Percentiles rank a stretch among this genome's conserved stretches.
phyloP scores from a whole-genome alignment of 2,797 vertebrate species.

The Urosaurus nigricauda region DNA sequence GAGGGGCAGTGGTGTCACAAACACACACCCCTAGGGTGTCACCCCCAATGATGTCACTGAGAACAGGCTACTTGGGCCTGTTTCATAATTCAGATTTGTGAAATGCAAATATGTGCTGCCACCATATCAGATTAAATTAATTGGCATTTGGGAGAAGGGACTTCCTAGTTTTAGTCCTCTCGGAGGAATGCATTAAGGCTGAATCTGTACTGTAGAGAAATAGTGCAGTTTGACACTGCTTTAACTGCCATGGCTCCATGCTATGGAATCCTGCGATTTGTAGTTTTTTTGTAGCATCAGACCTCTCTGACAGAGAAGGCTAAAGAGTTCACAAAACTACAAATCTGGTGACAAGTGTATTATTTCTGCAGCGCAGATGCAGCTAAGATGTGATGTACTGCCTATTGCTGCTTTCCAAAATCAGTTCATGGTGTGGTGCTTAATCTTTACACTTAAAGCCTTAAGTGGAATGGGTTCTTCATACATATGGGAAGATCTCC shows the following conservation, averaged over 20 bases:
- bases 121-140: neutral
- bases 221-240: too few species aligned
- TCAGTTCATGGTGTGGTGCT: neutral
- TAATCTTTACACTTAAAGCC: neutral
- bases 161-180: neutral
- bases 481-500: neutral
- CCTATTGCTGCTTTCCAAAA: neutral
- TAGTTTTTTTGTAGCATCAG: too few species aligned
- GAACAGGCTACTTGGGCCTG: neutral
- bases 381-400: neutral
- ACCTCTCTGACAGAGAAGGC: too few species aligned
- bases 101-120: neutral
- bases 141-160: neutral
- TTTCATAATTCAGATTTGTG: neutral
- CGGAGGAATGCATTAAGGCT: neutral
- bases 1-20: too few species aligned
- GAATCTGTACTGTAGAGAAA: too few species aligned
- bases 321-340: too few species aligned
- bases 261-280: too few species aligned
- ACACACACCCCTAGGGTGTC: too few species aligned
- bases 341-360: too few species aligned
- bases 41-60: too few species aligned
- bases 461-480: neutral
- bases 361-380: too few species aligned
- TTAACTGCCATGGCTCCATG: too few species aligned